These are phyloP conservation scores for Cyclura pinguis DNA, from an alignment of 2,797 vertebrate species.

Conservation along the genomic window DNA sequence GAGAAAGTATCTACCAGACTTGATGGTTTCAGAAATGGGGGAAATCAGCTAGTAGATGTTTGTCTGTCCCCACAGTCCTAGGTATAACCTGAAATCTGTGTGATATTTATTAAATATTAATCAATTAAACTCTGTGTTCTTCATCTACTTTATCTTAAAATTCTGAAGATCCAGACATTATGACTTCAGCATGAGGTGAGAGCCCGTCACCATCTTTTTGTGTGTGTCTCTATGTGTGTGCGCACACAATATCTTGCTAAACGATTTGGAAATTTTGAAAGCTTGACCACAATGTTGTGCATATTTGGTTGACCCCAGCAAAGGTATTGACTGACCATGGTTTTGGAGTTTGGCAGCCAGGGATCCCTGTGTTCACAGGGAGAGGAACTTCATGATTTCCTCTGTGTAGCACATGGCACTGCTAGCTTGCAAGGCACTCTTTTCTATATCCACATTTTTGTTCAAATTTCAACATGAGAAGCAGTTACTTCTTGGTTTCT, in stretches of 20 bases:
- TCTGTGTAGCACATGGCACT: not conserved
- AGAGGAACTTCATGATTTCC: not conserved
- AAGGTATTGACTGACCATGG: not conserved
- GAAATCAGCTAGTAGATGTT: not conserved
- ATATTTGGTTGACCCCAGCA: not conserved
- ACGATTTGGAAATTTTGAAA: not conserved
- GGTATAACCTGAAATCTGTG: not conserved
- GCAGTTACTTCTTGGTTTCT: not conserved
- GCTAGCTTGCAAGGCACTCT: not conserved
- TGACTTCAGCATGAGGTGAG: not conserved
- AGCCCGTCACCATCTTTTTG: not conserved
- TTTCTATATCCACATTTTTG: slow-evolving; percentile 8
- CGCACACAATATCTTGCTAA: not conserved
- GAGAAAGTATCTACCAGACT: not conserved
- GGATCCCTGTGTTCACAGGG: not conserved
- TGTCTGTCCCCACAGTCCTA: not conserved
- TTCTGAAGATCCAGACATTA: not conserved
- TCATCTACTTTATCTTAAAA: not conserved
- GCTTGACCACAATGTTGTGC: not conserved
- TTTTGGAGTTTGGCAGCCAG: not conserved
- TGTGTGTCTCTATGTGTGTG: no score
- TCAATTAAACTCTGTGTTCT: not conserved
- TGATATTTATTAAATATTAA: not conserved
- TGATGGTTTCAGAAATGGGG: not conserved
- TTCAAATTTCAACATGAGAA: not conserved